A percentile compares a stretch with the other conserved stretches of the same genome.
Conservation (phyloP, 2,888 invertebrate species). For the Eupithecia dodoneata region DNA sequence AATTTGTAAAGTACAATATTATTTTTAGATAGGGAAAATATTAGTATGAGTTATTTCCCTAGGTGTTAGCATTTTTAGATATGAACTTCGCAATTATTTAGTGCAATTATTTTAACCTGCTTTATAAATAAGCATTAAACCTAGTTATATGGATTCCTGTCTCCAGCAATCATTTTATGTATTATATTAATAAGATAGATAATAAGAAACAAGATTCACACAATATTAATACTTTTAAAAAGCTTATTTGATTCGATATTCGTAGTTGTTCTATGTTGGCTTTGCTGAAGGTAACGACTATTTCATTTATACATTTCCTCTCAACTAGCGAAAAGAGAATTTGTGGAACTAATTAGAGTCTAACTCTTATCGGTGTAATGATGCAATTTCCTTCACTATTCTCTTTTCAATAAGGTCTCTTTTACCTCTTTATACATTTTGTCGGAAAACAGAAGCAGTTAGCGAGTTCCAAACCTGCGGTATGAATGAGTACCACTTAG, state of each 20-base stretch:
- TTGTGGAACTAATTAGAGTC: no score
- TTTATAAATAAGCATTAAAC: constrained; percentile 4
- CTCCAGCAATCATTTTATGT: background rate
- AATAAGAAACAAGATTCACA: background rate
- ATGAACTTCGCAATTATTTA: constrained; percentile 32
- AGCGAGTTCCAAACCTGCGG: background rate
- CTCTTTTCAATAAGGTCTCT: no score
- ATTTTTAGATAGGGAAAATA: constrained; percentile 22
- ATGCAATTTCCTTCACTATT: no score
- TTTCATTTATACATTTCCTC: background rate
- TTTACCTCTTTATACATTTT: no score
- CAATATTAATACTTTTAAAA: background rate
- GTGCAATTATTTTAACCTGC: constrained; percentile 35
- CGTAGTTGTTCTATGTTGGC: background rate
- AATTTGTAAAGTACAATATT: constrained; percentile 44
- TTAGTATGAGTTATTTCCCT: constrained; percentile 20
- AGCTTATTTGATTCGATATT: background rate
- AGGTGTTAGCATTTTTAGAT: constrained; percentile 18
- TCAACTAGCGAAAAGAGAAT: no score
- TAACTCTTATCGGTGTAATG: no score
- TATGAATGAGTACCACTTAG: background rate
- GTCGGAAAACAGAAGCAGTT: no score
- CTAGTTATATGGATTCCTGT: background rate
- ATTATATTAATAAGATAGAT: background rate
- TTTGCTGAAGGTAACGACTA: background rate